Base-by-base conservation (phyloP, 1,140 invertebrate genomes). In the Diorhabda elongata region DNA sequence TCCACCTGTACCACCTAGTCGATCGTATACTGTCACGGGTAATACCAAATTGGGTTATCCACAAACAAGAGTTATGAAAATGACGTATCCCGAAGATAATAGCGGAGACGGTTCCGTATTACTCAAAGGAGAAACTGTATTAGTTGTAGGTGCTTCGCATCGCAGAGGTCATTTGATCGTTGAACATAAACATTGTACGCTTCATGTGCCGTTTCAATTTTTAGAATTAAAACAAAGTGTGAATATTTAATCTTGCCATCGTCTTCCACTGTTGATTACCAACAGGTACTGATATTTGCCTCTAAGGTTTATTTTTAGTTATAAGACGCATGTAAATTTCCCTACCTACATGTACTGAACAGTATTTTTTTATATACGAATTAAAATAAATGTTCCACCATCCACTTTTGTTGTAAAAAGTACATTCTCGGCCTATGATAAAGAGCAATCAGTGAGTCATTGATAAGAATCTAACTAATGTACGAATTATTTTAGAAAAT, bases 1-100 rank as follows among this genome's bases (percentile, higher is more conserved):
- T 8, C 95, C 94, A 5, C 94, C 94, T 11, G 89, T 97, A 56
- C 95, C 95, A 4, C 92, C 92, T 3, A 92, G 92, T 75, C 86
- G 95, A 71, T 88, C 92, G 0, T 97, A 97, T 82, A 96, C 93
- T 43, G 92, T 97, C 56, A 86, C 91, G 44, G 93, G 93, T 68
- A 96, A 96, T 81, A 92, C 93, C n/a, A 96, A 96, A 83, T 81
- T 97, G 67, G 90, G 92, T 70, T 97, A 96, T 84, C 95, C 95
- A 45, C 95, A 97, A 83, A 93, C 90, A 65, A 87, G 95, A 77
- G 84, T 93, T 42, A 94, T 97, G 92, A 94, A 94, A 82, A 90
- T 91, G 85, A 90, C 92, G 71, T 97, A 91, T 83, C 91, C 91
- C 4, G 87, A 87, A 78, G 82, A 84, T 78, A 79, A 81, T 61